A percentile compares a stretch with the other conserved stretches of the same genome.
phyloP scores from a whole-genome alignment of 2,113 vertebrate genomes.

The Climacteris rufus region DNA sequence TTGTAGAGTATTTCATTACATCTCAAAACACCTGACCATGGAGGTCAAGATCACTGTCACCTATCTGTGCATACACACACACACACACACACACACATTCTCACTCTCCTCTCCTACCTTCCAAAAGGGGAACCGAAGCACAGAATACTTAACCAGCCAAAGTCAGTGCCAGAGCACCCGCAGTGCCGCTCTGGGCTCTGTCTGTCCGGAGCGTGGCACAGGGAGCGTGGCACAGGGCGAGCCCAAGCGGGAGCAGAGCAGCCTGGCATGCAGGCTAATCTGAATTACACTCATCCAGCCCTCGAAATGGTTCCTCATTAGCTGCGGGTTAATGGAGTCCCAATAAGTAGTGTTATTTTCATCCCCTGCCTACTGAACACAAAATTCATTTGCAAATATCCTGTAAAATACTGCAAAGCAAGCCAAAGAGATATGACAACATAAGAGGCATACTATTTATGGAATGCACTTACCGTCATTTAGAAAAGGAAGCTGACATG shows the following conservation, averaged over 20 bases:
- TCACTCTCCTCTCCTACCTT: slow-evolving; percentile 29
- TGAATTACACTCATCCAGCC: slow-evolving; percentile 45
- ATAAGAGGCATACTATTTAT: slow-evolving; percentile 67
- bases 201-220: neutral
- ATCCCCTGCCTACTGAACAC: slow-evolving; percentile 56
- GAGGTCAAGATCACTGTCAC: slow-evolving; percentile 52
- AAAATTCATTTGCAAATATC: slow-evolving; percentile 68
- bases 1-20: slow-evolving; percentile 43
- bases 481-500: slow-evolving; percentile 63
- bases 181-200: rapidly evolving
- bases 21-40: slow-evolving; percentile 6
- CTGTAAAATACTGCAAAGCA: slow-evolving; percentile 69
- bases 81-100: neutral
- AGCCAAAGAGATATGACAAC: slow-evolving; percentile 69
- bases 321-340: slow-evolving; percentile 56
- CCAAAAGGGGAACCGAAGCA: neutral
- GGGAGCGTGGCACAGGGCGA: neutral
- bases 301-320: slow-evolving; percentile 57
- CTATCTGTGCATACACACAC: rapidly evolving
- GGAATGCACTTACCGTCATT: slow-evolving; percentile 66
- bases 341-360: slow-evolving; percentile 63
- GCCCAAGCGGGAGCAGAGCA: neutral
- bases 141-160: neutral
- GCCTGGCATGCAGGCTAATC: slow-evolving; percentile 1
- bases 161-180: neutral